A percentile compares a stretch with the other conserved stretches of the same genome.
phyloP scores from a whole-genome alignment of 2,113 vertebrate species.

The Riparia riparia region DNA sequence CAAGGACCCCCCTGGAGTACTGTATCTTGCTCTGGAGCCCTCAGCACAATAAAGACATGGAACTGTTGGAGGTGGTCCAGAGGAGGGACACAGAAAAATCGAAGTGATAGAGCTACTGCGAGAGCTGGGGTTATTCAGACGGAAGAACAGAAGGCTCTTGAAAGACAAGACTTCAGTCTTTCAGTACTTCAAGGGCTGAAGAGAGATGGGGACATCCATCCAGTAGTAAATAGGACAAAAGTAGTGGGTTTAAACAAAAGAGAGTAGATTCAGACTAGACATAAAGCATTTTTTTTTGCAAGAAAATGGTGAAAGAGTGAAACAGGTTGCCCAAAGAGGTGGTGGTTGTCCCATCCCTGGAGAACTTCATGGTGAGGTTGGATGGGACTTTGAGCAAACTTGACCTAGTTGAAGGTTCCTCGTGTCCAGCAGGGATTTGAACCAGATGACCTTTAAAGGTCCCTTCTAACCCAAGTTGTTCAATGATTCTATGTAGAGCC shows the following conservation, averaged over 20 bases:
- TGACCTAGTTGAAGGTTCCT: neutral
- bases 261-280: neutral
- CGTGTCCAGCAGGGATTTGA: neutral
- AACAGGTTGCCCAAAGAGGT: neutral
- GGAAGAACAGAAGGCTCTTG: neutral
- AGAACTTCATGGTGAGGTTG: neutral
- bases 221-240: neutral
- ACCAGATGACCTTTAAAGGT: neutral
- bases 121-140: neutral
- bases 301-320: neutral
- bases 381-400: neutral
- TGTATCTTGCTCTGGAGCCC: neutral
- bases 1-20: neutral
- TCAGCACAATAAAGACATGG: neutral
- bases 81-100: neutral
- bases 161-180: neutral
- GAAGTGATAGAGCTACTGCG: neutral
- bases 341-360: neutral
- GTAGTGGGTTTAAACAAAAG: neutral
- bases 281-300: neutral
- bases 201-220: neutral
- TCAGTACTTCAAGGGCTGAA: neutral
- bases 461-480: neutral
- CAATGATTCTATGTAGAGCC: neutral
- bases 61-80: accelerated